Evolutionary conservation across 2,113 vertebrate genomes (phyloP).

Genomic region (Perca fluviatilis): DNA sequence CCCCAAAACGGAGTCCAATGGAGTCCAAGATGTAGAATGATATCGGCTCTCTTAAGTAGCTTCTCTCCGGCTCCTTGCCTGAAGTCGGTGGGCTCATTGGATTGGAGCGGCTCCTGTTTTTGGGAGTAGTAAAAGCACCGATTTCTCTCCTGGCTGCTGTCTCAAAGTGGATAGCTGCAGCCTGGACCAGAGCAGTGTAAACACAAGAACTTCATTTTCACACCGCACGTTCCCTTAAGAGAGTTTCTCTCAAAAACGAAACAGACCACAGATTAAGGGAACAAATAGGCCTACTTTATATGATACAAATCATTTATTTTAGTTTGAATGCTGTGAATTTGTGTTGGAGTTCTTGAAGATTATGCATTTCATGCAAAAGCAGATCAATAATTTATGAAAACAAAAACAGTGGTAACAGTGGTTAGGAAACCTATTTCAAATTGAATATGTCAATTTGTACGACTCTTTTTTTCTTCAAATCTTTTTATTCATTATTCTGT

Average conservation of each 20-base stretch:
- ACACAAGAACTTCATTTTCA: not conserved
- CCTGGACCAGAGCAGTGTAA: slow-evolving; percentile 74
- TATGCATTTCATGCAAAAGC: not conserved
- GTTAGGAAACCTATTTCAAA: not conserved
- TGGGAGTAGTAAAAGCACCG: slow-evolving; percentile 79
- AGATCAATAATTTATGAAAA: not conserved
- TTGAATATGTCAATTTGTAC: not conserved
- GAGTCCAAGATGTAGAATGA: slow-evolving; percentile 87
- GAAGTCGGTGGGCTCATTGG: slow-evolving; percentile 76
- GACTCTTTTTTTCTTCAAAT: not conserved
- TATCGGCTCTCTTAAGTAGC: slow-evolving; percentile 87
- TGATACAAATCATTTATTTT: too few relatives aligned
- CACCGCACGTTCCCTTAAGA: not conserved
- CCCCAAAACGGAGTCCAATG: slow-evolving; percentile 89
- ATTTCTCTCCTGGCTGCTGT: slow-evolving; percentile 90
- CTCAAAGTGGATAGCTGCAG: slow-evolving; percentile 89
- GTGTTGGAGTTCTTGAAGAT: not conserved
- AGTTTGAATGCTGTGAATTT: not conserved
- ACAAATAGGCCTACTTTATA: not conserved
- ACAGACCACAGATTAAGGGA: not conserved
- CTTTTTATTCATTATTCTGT: not conserved
- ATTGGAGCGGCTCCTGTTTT: slow-evolving; percentile 68
- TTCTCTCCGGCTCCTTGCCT: slow-evolving; percentile 71
- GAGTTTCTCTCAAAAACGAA: not conserved
- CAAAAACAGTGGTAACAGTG: too few relatives aligned